Evolutionary conservation across 53 echinoderm and acorn worm genomes (phyloP).

Genomic region (Glandiceps talaboti): DNA sequence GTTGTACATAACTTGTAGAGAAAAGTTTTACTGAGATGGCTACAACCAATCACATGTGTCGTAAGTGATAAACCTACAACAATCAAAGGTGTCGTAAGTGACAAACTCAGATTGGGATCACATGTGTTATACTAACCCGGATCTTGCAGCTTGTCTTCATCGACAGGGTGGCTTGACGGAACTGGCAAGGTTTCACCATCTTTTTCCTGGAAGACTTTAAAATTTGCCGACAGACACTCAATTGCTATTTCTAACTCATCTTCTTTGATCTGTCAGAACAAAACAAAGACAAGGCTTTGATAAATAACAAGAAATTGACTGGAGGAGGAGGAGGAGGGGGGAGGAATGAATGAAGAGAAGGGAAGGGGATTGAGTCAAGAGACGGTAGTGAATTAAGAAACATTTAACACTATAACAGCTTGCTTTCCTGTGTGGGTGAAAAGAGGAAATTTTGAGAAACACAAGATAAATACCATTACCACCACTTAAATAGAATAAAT

Average conservation of each 20-base stretch:
- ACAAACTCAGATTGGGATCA: too few species aligned
- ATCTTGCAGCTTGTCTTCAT: background rate
- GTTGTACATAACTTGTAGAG: too few species aligned
- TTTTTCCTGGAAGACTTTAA: conserved; percentile 30
- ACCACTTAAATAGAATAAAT: too few species aligned
- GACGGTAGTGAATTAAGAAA: too few species aligned
- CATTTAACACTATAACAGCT: too few species aligned
- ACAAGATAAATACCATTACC: too few species aligned
- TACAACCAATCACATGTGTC: too few species aligned
- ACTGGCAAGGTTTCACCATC: conserved; percentile 25
- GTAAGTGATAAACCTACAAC: background rate
- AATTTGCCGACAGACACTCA: conserved; percentile 35
- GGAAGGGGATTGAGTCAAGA: background rate
- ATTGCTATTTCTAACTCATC: conserved; percentile 21
- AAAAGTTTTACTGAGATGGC: too few species aligned
- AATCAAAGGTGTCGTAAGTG: too few species aligned
- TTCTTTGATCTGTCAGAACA: conserved; percentile 29
- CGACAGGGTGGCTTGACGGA: background rate
- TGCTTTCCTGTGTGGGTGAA: too few species aligned
- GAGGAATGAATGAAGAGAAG: background rate
- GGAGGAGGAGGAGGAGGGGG: background rate
- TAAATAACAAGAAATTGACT: background rate
- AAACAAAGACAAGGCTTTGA: background rate
- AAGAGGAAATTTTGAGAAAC: too few species aligned
- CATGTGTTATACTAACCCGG: background rate